A percentile compares a stretch with the other conserved stretches of the same genome.
Conservation (phyloP, 2,888 invertebrate species). For the Eristalis arbustorum region DNA sequence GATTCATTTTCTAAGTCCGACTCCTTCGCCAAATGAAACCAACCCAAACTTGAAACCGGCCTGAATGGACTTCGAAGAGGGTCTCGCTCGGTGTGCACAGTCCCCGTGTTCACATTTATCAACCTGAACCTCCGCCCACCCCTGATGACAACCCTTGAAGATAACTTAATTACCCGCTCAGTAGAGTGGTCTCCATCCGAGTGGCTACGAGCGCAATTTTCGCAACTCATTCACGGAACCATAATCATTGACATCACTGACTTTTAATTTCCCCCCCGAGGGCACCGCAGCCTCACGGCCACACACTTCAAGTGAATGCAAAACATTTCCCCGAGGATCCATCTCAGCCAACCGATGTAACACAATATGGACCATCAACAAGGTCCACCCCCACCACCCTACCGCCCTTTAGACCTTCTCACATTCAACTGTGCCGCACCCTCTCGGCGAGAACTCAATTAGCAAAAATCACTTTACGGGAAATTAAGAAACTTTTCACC, state of each 20-base stretch:
- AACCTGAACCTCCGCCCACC: background rate
- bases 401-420: background rate
- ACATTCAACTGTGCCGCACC: background rate
- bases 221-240: constrained; percentile 27
- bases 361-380: constrained; percentile 39
- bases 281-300: background rate
- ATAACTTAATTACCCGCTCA: constrained; percentile 25
- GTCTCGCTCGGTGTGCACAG: background rate
- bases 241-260: constrained; percentile 55
- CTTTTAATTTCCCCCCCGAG: constrained; percentile 50
- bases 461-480: constrained; percentile 70
- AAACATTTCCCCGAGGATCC: constrained; percentile 42
- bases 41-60: too few species aligned
- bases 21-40: too few species aligned
- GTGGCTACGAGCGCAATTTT: constrained; percentile 14
- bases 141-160: background rate
- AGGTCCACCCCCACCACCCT: background rate
- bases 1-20: too few species aligned
- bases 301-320: constrained; percentile 32
- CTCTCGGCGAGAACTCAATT: constrained; percentile 65
- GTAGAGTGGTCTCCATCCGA: background rate
- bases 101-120: background rate
- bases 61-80: background rate
- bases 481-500: constrained; percentile 71
- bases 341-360: constrained; percentile 29